A percentile compares a stretch with the other conserved stretches of the same genome.
phyloP scores from a whole-genome alignment of 2,113 vertebrate species.

The Cavia porcellus region DNA sequence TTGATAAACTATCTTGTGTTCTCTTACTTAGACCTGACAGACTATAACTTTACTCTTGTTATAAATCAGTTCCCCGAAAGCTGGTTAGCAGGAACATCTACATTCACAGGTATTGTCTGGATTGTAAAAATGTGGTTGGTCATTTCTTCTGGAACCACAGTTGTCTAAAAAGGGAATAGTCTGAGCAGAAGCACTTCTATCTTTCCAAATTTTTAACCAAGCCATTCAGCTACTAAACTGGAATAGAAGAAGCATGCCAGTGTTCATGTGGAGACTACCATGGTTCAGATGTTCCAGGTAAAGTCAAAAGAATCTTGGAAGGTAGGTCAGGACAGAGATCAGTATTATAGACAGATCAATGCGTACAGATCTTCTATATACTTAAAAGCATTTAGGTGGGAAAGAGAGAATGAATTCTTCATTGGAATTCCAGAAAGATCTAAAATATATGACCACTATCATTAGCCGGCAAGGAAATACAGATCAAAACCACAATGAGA shows the following conservation, averaged over 20 bases:
- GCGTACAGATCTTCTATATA: not conserved
- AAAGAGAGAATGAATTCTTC: constrained; percentile 50
- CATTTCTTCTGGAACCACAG: not conserved
- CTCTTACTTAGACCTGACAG: not conserved
- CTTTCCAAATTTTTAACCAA: constrained; percentile 12
- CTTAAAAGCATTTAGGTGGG: not conserved
- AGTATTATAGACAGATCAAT: not conserved
- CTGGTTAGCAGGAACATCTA: not conserved
- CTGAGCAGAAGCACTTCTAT: not conserved
- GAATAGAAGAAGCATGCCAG: not conserved
- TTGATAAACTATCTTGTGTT: constrained; percentile 22
- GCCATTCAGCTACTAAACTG: not conserved
- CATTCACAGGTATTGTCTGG: constrained; percentile 7
- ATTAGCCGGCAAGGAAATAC: constrained; percentile 14
- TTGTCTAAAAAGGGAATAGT: not conserved
- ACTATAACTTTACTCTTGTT: not conserved
- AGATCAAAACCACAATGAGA: constrained; percentile 52
- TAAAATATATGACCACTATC: constrained; percentile 15
- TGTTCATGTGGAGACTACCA: not conserved
- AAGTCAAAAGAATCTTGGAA: constrained; percentile 13
- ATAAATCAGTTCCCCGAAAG: not conserved
- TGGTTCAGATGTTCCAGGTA: not conserved
- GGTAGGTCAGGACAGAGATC: not conserved
- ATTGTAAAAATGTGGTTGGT: not conserved
- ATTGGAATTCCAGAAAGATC: constrained; percentile 10